phyloP scores from a whole-genome alignment of 2,113 vertebrate species.

The Pteruthius melanotis region DNA sequence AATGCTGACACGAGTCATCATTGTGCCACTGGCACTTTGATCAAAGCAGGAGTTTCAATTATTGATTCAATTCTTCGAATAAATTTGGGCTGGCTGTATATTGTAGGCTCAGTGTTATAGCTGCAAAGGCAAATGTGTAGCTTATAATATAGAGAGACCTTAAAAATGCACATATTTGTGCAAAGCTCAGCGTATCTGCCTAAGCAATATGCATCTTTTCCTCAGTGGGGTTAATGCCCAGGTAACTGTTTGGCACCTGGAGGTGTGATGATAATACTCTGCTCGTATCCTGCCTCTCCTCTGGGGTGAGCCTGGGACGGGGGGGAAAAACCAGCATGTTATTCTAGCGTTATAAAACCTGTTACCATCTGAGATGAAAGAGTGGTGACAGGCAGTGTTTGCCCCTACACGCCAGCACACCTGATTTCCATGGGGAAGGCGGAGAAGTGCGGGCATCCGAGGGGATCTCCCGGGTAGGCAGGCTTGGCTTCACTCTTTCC shows the following conservation, averaged over 20 bases:
- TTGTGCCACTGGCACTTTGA: constrained; percentile 1
- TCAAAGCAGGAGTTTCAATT: constrained; percentile 40
- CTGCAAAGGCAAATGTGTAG: background rate
- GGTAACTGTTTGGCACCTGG: background rate
- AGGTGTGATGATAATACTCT: background rate
- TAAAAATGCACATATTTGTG: background rate
- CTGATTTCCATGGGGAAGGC: background rate
- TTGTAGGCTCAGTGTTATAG: background rate
- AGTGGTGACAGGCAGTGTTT: background rate
- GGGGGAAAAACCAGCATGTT: fast-evolving
- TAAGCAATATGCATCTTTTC: background rate
- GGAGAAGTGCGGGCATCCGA: fast-evolving
- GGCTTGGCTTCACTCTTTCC: background rate
- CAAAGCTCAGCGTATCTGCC: background rate
- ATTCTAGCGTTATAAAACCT: background rate
- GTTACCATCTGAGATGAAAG: background rate
- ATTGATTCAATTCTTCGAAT: background rate
- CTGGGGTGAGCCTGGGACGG: fast-evolving
- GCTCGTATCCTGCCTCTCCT: background rate
- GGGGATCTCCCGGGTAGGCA: background rate
- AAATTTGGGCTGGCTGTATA: background rate
- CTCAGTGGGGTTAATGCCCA: fast-evolving
- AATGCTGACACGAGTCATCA: background rate
- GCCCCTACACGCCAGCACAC: background rate
- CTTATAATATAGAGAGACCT: background rate